These are phyloP conservation scores for Lasiommata megera DNA, from an alignment of 2,888 invertebrate species.

Conservation along the genomic window DNA sequence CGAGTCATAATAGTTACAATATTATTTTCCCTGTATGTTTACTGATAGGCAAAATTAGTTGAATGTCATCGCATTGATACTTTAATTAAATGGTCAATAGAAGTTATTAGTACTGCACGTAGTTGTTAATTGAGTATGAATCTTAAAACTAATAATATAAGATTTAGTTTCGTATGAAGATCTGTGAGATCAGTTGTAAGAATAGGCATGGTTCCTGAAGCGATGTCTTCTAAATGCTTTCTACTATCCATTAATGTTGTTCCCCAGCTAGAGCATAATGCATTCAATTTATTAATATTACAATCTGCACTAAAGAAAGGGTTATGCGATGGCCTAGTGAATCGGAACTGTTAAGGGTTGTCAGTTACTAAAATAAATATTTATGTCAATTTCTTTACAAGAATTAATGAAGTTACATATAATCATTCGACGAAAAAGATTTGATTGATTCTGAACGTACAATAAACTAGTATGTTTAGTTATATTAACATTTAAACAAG, in stretches of 20 bases:
- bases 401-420: no score
- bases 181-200: constrained; percentile 4
- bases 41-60: constrained; percentile 19
- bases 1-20: background rate
- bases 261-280: constrained; percentile 38
- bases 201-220: constrained; percentile 20
- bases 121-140: constrained; percentile 1
- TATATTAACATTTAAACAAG: no score
- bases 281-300: constrained; percentile 45
- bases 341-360: constrained; percentile 27
- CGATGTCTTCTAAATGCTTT: constrained; percentile 42
- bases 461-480: no score
- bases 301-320: constrained; percentile 34
- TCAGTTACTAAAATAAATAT: background rate
- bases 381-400: no score
- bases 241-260: constrained; percentile 43
- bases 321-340: constrained; percentile 31
- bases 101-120: constrained; percentile 7
- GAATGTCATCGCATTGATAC: constrained; percentile 19
- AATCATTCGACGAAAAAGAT: no score
- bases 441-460: no score
- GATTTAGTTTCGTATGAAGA: background rate
- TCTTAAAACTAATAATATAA: constrained; percentile 8
- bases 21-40: constrained; percentile 5
- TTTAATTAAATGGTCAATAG: constrained; percentile 23